Base-by-base conservation (phyloP, 2,113 vertebrate genomes). In the Lepisosteus osseus region DNA sequence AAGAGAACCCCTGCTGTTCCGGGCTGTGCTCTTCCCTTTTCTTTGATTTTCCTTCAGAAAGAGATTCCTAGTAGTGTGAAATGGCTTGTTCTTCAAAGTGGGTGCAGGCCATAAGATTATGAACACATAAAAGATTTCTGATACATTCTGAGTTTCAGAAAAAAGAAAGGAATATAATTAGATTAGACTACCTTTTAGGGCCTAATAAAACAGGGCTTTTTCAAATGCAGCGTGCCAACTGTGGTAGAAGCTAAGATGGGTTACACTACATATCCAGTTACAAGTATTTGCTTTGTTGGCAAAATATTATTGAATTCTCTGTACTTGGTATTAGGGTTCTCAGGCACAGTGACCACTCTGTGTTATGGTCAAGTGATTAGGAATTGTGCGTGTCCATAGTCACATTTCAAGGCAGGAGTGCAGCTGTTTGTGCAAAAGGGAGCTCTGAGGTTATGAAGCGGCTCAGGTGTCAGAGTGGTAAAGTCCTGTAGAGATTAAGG, bases 401-500 rank as follows among this genome's bases (percentile, higher is more conserved):
- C 57, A 57, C 65, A 72, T 68, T 56, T 40, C 65, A n/a, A 42
- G 47, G 65, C 44, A 62, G 63, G 40, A 42, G 66, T 64, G 70
- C 70, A 76, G 74, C 74, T 76, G 74, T 76, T 62, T 55, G 69
- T 14, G 68, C 41, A 68, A 61, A 76, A 57, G 67, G 67, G 9
- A 41, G 12, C 17, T 17, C 40, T 13, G 67, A 43, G 54, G 17
- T 51, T 54, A 64, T 13, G 43, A 4, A 57, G 42, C 41, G 54
- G 56, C 68, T 70, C 73, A 54, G 68, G 73, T 74, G 73, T 74
- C 73, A 70, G 15, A 7, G 17, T 57, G 63, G 62, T 43, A 17
- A 54, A 71, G 65, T 55, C 40, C 66, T 9, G 12, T 47, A 40
- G 54, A 76, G 70, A 72, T 69, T 64, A 76, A 72, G 75, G 75